phyloP scores from a whole-genome alignment of 2,797 vertebrate species.

The Acanthis flammea region DNA sequence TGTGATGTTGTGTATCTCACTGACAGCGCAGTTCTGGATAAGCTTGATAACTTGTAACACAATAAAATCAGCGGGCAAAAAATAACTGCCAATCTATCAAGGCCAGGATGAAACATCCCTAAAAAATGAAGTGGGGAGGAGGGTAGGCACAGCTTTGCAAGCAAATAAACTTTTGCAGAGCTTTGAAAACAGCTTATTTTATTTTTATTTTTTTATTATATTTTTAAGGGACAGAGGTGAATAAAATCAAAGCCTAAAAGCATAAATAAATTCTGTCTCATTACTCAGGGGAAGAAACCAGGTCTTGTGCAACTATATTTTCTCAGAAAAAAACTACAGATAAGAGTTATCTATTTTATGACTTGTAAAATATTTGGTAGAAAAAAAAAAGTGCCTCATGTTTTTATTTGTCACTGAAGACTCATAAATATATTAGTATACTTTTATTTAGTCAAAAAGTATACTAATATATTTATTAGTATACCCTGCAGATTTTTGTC shows the following conservation, averaged over 20 bases:
- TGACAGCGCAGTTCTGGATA: neutral
- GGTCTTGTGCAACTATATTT: neutral
- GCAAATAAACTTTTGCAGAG: neutral
- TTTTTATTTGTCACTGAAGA: neutral
- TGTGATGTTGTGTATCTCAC: neutral
- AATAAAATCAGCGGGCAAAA: neutral
- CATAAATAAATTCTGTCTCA: neutral
- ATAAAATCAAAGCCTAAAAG: neutral
- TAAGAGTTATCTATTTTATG: neutral
- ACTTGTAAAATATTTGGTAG: neutral
- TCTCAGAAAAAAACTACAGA: neutral
- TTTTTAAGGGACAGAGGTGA: neutral
- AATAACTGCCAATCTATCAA: neutral
- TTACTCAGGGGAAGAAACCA: neutral
- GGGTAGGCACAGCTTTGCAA: neutral
- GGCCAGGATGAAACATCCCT: neutral
- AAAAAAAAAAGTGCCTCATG: rapidly evolving
- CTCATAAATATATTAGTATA: neutral
- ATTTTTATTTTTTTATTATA: too few relatives aligned
- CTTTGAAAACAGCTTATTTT: neutral
- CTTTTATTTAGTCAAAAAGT: neutral
- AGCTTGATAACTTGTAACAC: neutral
- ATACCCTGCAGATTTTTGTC: neutral
- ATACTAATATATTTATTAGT: neutral
- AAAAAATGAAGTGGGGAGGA: neutral